Percentiles rank a stretch among this genome's conserved stretches.
These are phyloP conservation scores for Pedetes capensis DNA, from an alignment of 2,113 vertebrate genomes.

Conservation along the genomic window DNA sequence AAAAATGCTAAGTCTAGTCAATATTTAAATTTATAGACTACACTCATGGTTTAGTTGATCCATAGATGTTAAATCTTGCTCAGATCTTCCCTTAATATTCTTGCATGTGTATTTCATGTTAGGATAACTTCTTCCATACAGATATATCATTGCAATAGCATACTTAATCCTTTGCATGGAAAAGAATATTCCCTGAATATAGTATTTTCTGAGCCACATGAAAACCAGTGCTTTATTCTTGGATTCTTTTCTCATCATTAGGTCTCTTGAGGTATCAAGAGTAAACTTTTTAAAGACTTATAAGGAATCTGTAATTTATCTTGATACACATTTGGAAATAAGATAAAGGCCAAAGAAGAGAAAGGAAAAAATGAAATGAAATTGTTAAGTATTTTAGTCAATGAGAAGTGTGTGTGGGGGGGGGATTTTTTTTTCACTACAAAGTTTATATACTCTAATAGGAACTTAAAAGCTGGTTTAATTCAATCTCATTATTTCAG, in stretches of 20 bases:
- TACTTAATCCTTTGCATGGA: constrained; percentile 45
- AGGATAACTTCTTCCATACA: not conserved
- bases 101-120: constrained; percentile 33
- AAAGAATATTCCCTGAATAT: constrained; percentile 30
- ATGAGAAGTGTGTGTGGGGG: not conserved
- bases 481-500: not conserved
- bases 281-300: constrained; percentile 55
- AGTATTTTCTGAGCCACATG: constrained; percentile 47
- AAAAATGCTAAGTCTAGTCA: constrained; percentile 29
- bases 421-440: not conserved
- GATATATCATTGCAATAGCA: not conserved
- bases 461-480: not conserved
- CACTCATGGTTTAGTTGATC: constrained; percentile 12
- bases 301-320: constrained; percentile 38
- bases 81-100: constrained; percentile 43
- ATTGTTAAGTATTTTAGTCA: constrained; percentile 44
- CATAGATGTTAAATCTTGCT: constrained; percentile 42
- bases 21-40: constrained; percentile 43
- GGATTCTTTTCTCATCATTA: constrained; percentile 57
- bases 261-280: constrained; percentile 33
- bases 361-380: not conserved
- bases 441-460: not conserved
- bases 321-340: not conserved
- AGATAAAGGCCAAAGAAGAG: not conserved
- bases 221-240: constrained; percentile 54